These are phyloP conservation scores for Spongilla lacustris DNA, from an alignment of 37 sponge, comb jelly and placozoan species.

Conservation along the genomic window DNA sequence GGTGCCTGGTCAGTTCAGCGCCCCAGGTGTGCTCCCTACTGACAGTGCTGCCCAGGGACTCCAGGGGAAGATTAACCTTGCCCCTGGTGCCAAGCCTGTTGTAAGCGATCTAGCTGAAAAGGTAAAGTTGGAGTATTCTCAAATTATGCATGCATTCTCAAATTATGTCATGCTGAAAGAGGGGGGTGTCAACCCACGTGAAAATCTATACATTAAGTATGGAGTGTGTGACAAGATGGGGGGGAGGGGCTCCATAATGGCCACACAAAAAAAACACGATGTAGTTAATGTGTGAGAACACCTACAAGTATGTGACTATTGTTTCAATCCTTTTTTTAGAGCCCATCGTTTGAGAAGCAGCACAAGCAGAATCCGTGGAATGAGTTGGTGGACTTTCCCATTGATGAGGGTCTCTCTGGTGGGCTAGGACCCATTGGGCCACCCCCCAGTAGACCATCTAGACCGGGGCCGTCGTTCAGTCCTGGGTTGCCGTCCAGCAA, in stretches of 20 bases:
- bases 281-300: too few relatives aligned
- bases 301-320: not conserved
- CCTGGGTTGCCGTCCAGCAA: slow-evolving; percentile 17
- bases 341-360: not conserved
- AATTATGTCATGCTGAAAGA: too few relatives aligned
- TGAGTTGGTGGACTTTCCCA: not conserved
- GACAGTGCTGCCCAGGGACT: not conserved
- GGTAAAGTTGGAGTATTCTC: too few relatives aligned
- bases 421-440: slow-evolving; percentile 68
- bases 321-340: not conserved
- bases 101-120: not conserved
- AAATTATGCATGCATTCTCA: too few relatives aligned
- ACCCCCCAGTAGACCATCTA: slow-evolving; percentile 17
- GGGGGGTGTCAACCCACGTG: too few relatives aligned
- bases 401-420: too few relatives aligned
- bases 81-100: slow-evolving; percentile 55
- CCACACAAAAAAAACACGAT: too few relatives aligned
- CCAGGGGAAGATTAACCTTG: slow-evolving; percentile 44
- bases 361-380: slow-evolving; percentile 2
- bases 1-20: not conserved
- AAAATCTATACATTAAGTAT: too few relatives aligned
- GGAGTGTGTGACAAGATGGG: too few relatives aligned
- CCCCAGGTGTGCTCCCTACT: not conserved
- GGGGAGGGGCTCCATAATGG: too few relatives aligned
- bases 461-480: slow-evolving; percentile 17